Base-by-base conservation (phyloP, 2,888 invertebrate species). In the Plebejus anna region DNA sequence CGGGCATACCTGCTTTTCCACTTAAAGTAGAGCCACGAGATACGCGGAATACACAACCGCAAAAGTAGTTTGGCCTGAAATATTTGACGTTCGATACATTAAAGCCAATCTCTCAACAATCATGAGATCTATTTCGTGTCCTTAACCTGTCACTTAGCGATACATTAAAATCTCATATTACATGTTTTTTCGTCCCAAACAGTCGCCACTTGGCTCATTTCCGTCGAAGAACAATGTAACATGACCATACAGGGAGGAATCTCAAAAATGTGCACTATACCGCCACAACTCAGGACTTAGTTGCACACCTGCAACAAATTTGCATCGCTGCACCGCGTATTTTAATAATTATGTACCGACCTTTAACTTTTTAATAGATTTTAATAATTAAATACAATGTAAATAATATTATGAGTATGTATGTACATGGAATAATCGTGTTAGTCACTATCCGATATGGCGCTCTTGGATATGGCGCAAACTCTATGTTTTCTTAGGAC, bases 231-330 rank as follows among this genome's bases (percentile, higher is more conserved):
- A 32, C 32, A 13, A 36, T 66, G 66, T 66, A 36, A 66, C n/a
- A 13, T n/a, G 22, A 22, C 13, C 32, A 13, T 13, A 32, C 5
- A 66, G 16, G 6, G 1, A 2, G 22, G 32, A 66, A 32, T 66
- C 61, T 66, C 13, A 66, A 66, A 32, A 66, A 66, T 66, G 66
- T 16, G 66, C 13, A 66, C 13, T 32, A 32, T 16, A 66, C 66
- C 2, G 11, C 22, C 59, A 61, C 13, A 51, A 13, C 22, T 28
- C 9, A 28, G 66, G 1, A 5, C 66, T 66, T 13, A 28, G 13
- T 32, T 13, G 66, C 66, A 66, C 66, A 66, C 66, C 66, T 66
- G 66, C 36, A 66, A 59, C 59, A n/a, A 32, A 32, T 66, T 66
- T 13, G 66, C 66, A 66, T 66, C 61, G 61, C 61, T 66, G 61